Conservation (phyloP, 2,113 vertebrate genomes). For the Lagopus leucura region DNA sequence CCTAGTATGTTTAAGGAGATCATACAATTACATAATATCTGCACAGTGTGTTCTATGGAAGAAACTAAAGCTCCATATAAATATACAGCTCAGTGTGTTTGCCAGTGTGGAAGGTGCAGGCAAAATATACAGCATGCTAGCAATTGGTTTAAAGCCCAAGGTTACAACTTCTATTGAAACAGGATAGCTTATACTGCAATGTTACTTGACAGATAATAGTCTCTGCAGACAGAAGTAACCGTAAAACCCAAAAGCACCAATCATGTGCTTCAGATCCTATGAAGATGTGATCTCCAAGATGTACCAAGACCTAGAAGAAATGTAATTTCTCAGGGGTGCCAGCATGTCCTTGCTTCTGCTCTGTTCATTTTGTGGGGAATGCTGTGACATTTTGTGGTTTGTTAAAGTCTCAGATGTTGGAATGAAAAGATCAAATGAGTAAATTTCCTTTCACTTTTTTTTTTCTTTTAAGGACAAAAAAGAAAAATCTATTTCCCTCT, state of each 20-base stretch:
- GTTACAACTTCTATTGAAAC: constrained; percentile 50
- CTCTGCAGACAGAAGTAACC: constrained; percentile 32
- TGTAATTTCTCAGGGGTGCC: constrained; percentile 7
- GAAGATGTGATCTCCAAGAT: constrained; percentile 36
- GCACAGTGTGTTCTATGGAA: not conserved
- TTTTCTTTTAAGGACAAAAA: fast-evolving
- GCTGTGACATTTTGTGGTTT: constrained; percentile 7
- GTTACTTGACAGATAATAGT: constrained; percentile 49
- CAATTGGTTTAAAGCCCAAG: constrained; percentile 54
- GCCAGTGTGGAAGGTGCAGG: not conserved
- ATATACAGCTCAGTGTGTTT: not conserved
- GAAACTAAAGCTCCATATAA: not conserved
- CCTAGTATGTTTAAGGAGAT: not conserved
- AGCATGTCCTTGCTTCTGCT: not conserved
- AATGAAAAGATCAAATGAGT: not conserved
- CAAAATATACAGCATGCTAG: constrained; percentile 29
- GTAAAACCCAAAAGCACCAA: constrained; percentile 29
- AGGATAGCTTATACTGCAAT: constrained; percentile 49
- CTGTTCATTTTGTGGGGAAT: not conserved
- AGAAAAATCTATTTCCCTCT: not conserved
- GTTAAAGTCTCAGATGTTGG: not conserved
- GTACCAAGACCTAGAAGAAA: not conserved
- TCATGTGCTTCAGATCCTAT: constrained; percentile 29
- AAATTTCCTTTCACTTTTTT: not conserved
- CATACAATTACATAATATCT: constrained; percentile 30